A percentile compares a stretch with the other conserved stretches of the same genome.
phyloP scores from a whole-genome alignment of 2,888 invertebrate species.

The Nemoura dubitans region DNA sequence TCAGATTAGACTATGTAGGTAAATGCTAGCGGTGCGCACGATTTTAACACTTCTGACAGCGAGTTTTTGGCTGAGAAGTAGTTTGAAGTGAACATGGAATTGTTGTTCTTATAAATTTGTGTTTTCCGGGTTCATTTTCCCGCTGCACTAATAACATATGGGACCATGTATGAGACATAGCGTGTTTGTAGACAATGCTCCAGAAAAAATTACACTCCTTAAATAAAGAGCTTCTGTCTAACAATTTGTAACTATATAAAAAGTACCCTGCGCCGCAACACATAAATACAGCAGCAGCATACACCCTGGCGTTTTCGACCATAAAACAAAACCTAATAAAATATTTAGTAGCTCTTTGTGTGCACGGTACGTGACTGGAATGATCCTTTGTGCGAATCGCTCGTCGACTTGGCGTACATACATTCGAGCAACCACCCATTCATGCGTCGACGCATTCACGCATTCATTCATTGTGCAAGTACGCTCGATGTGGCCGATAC shows the following conservation, averaged over 20 bases:
- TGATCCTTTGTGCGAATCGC: not conserved
- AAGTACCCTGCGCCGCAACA: too few relatives aligned
- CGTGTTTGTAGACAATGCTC: not conserved
- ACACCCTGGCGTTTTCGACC: not conserved
- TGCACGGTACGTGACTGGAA: not conserved
- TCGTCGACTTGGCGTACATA: not conserved
- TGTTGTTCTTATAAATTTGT: not conserved
- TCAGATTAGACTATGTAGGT: not conserved
- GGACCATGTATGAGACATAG: not conserved
- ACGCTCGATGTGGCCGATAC: too few relatives aligned
- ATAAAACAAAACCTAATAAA: conserved; percentile 7
- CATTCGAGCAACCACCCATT: not conserved
- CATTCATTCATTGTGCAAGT: too few relatives aligned
- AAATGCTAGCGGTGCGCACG: not conserved
- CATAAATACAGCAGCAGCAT: not conserved
- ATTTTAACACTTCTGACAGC: not conserved
- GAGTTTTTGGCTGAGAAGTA: not conserved
- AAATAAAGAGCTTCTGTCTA: not conserved
- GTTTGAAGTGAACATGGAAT: not conserved
- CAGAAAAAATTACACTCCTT: not conserved
- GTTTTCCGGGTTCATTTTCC: not conserved
- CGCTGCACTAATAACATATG: too few relatives aligned
- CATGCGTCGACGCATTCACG: not conserved
- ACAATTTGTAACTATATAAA: not conserved
- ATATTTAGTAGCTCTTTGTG: not conserved